Evolutionary conservation across 2,113 vertebrate species (phyloP).

Genomic region (Gambusia holbrooki): DNA sequence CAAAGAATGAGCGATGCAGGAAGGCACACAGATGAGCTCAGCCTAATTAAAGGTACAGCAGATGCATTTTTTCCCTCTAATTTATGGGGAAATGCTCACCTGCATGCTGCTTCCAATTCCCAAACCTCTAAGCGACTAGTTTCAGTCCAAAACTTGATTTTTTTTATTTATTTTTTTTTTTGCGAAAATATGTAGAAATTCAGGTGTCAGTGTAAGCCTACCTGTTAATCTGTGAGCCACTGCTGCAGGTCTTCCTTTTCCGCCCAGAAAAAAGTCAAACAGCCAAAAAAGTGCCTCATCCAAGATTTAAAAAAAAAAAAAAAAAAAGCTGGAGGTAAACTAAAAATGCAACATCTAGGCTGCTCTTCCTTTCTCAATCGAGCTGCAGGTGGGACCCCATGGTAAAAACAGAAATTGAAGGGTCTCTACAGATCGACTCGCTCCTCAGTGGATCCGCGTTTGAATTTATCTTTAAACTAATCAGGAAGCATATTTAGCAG

Average conservation of each 20-base stretch:
- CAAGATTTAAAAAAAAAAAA: slow-evolving; percentile 1
- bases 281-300: not conserved
- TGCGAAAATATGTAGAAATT: not conserved
- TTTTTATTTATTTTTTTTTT: not conserved
- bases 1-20: not conserved
- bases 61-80: slow-evolving; percentile 17
- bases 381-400: slow-evolving; percentile 59
- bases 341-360: not conserved
- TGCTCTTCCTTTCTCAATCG: slow-evolving; percentile 41
- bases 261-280: slow-evolving; percentile 25
- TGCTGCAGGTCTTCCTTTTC: slow-evolving; percentile 33
- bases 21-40: slow-evolving; percentile 19
- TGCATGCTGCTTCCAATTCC: not conserved
- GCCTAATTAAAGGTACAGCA: slow-evolving; percentile 39
- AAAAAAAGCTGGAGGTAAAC: not conserved
- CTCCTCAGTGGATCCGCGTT: slow-evolving; percentile 16
- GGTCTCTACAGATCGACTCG: slow-evolving; percentile 30
- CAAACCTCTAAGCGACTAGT: not conserved
- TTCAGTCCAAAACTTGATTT: not conserved
- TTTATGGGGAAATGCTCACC: slow-evolving; percentile 33
- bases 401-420: slow-evolving; percentile 29
- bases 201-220: slow-evolving; percentile 31
- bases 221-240: slow-evolving; percentile 60
- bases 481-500: slow-evolving; percentile 1
- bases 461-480: slow-evolving; percentile 5